Evolutionary conservation across 53 echinoderm and acorn worm species (phyloP).

Genomic region (Luidia sarsii): DNA sequence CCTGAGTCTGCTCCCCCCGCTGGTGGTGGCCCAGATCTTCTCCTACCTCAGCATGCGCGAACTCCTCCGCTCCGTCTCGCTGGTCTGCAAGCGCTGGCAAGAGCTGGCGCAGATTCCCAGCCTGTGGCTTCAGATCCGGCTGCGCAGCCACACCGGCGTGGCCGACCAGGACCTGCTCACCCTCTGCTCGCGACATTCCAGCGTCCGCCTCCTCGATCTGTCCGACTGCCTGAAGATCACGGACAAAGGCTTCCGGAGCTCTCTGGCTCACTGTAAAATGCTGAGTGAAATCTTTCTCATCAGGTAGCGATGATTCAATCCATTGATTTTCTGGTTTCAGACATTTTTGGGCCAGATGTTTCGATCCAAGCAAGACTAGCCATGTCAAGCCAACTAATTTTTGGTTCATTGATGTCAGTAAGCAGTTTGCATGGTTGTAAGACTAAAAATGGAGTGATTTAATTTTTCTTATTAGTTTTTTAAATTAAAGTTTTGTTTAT

Average conservation of each 20-base stretch:
- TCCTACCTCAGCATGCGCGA: conserved; percentile 49
- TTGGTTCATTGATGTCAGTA: too few relatives aligned
- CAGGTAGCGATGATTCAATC: too few relatives aligned
- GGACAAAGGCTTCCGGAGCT: conserved; percentile 33
- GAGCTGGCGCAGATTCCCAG: conserved; percentile 20
- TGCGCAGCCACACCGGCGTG: conserved; percentile 15
- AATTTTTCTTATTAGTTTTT: too few relatives aligned
- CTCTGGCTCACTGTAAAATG: conserved; percentile 29
- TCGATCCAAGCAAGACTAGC: too few relatives aligned
- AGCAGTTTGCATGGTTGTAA: too few relatives aligned
- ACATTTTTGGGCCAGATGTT: too few relatives aligned
- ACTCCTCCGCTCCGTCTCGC: conserved; percentile 41
- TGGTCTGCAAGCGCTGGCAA: conserved; percentile 61
- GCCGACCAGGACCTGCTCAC: conserved; percentile 40
- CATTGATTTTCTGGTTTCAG: too few relatives aligned
- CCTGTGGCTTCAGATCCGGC: conserved; percentile 52
- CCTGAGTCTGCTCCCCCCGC: conserved; percentile 47
- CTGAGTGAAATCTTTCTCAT: conserved; percentile 44
- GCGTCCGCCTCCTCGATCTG: conserved; percentile 31
- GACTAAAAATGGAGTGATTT: too few relatives aligned
- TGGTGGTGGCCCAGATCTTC: conserved; percentile 48
- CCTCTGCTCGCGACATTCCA: conserved; percentile 27
- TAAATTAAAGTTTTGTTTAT: too few relatives aligned
- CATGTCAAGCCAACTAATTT: too few relatives aligned
- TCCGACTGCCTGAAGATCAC: conserved; percentile 54